These are phyloP conservation scores for Labia minor DNA, from an alignment of 2,888 invertebrate genomes.

Conservation along the genomic window DNA sequence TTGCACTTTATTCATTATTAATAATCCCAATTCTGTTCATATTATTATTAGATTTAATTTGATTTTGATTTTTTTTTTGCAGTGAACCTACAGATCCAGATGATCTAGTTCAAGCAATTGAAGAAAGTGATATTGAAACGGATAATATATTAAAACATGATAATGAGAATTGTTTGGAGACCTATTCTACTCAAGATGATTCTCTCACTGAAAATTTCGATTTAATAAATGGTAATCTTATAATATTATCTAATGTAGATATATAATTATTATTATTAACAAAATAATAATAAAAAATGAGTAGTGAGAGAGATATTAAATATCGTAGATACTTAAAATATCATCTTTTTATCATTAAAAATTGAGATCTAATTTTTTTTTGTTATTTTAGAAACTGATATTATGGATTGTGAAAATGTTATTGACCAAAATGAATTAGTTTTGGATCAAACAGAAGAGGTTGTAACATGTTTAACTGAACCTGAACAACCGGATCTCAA, in stretches of 20 bases:
- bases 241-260: background rate
- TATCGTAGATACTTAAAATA: too few species aligned
- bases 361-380: background rate
- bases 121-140: background rate
- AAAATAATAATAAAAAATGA: too few species aligned
- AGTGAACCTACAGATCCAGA: background rate
- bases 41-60: too few species aligned
- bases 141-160: background rate
- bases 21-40: too few species aligned
- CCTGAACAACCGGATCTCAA: background rate
- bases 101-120: background rate
- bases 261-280: too few species aligned
- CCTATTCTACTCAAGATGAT: background rate
- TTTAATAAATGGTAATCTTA: background rate
- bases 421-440: background rate
- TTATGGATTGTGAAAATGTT: background rate
- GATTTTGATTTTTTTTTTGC: background rate
- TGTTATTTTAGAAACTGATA: background rate
- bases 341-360: background rate
- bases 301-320: too few species aligned
- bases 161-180: background rate
- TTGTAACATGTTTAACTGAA: constrained; percentile 20
- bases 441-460: constrained; percentile 34
- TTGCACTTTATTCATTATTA: too few species aligned
- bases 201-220: background rate